Evolutionary conservation across 2,797 vertebrate genomes (phyloP).

Genomic region (Paramormyrops hopkinsi): DNA sequence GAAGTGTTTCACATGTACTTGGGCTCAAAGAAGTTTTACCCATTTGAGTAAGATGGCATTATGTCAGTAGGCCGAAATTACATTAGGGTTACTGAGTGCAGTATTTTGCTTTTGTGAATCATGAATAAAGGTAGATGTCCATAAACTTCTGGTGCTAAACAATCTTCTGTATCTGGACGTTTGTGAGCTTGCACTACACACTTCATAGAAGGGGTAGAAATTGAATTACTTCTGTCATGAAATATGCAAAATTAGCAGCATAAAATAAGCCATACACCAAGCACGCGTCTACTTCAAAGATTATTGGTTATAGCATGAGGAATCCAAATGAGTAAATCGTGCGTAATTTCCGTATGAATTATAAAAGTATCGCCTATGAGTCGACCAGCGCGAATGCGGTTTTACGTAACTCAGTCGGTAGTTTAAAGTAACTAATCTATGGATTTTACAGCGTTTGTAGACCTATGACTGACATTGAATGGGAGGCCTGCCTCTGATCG

Average conservation of each 20-base stretch:
- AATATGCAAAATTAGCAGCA: background rate
- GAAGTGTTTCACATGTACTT: conserved; percentile 30
- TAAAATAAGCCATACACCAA: background rate
- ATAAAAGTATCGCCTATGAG: background rate
- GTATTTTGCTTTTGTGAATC: conserved; percentile 64
- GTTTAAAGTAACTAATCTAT: background rate
- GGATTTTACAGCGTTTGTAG: background rate
- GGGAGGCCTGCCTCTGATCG: background rate
- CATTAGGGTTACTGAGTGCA: conserved; percentile 24
- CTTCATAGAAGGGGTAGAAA: background rate
- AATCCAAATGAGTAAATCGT: background rate
- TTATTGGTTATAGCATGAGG: background rate
- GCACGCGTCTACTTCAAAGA: background rate
- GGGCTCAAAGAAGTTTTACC: conserved; percentile 39
- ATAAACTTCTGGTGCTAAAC: conserved; percentile 44
- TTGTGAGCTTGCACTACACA: background rate
- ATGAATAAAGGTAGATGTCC: conserved; percentile 60
- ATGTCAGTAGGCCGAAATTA: conserved; percentile 52
- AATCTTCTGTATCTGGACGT: conserved; percentile 28
- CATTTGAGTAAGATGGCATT: conserved; percentile 37
- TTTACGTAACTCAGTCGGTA: background rate
- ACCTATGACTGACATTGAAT: background rate
- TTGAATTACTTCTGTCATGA: background rate
- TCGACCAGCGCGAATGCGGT: background rate
- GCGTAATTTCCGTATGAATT: background rate